Conservation (phyloP, 2,888 invertebrate genomes). For the Watsonalla cultraria region DNA sequence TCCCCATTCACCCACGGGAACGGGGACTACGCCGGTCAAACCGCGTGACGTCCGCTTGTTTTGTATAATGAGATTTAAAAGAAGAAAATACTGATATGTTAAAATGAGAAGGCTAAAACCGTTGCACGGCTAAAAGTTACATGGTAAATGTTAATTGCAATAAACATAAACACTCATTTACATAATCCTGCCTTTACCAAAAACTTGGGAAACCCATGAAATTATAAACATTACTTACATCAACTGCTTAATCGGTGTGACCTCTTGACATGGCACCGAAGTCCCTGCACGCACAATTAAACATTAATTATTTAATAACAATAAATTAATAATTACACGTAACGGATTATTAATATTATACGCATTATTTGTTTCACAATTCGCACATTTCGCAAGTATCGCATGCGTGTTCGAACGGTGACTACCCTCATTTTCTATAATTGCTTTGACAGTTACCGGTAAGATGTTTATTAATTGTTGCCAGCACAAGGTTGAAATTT, state of each 20-base stretch:
- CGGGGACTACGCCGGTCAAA: too few species aligned
- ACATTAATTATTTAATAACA: neutral
- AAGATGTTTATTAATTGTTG: too few species aligned
- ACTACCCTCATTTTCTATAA: neutral
- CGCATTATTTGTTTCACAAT: neutral
- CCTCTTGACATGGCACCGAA: neutral
- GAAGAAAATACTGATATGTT: too few species aligned
- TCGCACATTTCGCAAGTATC: neutral
- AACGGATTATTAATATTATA: neutral
- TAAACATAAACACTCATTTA: neutral
- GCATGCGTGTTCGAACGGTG: neutral
- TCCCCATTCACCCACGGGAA: too few species aligned
- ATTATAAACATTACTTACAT: neutral
- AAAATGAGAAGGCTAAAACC: too few species aligned
- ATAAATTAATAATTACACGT: neutral
- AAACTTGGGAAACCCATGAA: neutral
- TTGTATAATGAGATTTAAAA: too few species aligned
- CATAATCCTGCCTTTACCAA: neutral
- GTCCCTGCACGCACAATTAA: neutral
- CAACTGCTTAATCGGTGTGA: neutral
- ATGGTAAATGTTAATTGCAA: too few species aligned
- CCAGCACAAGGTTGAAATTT: too few species aligned
- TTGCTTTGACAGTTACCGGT: neutral
- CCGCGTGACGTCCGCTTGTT: too few species aligned
- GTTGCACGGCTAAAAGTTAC: too few species aligned